A percentile compares a stretch with the other conserved stretches of the same genome.
These are phyloP conservation scores for Ptychobarbus kaznakovi DNA, from an alignment of 2,797 vertebrate genomes.

Conservation along the genomic window DNA sequence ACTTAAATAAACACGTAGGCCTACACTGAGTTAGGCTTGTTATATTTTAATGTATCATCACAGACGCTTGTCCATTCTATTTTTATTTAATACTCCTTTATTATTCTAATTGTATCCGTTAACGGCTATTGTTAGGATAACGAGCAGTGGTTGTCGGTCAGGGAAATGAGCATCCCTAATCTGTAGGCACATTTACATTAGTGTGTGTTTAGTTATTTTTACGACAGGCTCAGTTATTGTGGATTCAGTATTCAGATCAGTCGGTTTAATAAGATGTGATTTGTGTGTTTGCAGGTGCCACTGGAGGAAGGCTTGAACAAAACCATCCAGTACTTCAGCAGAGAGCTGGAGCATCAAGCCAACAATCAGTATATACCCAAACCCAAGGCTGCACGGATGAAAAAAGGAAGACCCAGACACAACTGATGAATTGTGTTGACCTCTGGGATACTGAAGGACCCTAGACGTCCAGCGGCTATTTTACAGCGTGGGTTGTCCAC, in stretches of 20 bases:
- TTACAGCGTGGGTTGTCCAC: slow-evolving; percentile 26
- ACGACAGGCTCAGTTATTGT: background rate
- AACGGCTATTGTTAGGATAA: too few relatives aligned
- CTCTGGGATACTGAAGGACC: slow-evolving; percentile 60
- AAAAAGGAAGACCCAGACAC: slow-evolving; percentile 92
- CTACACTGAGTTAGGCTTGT: too few relatives aligned
- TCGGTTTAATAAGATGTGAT: slow-evolving; percentile 57
- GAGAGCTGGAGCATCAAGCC: slow-evolving; percentile 96
- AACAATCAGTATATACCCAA: slow-evolving; percentile 99
- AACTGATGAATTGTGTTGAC: slow-evolving; percentile 83
- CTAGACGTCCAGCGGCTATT: slow-evolving; percentile 74
- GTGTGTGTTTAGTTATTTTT: background rate
- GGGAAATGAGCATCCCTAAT: too few relatives aligned
- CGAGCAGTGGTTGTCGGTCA: too few relatives aligned
- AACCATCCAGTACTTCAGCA: slow-evolving; percentile 98
- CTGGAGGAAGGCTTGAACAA: slow-evolving; percentile 98
- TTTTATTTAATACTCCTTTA: too few relatives aligned
- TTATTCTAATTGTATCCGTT: too few relatives aligned
- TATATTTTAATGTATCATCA: too few relatives aligned
- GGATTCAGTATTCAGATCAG: background rate
- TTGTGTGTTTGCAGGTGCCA: slow-evolving; percentile 83
- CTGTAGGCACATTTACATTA: background rate
- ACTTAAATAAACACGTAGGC: too few relatives aligned
- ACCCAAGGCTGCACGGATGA: slow-evolving; percentile 96
- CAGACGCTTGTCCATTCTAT: too few relatives aligned